Evolutionary conservation across 1,140 invertebrate genomes (phyloP), one percentile per base, ranked within the genome.

Genomic region (Muscidifurax raptorellus): DNA sequence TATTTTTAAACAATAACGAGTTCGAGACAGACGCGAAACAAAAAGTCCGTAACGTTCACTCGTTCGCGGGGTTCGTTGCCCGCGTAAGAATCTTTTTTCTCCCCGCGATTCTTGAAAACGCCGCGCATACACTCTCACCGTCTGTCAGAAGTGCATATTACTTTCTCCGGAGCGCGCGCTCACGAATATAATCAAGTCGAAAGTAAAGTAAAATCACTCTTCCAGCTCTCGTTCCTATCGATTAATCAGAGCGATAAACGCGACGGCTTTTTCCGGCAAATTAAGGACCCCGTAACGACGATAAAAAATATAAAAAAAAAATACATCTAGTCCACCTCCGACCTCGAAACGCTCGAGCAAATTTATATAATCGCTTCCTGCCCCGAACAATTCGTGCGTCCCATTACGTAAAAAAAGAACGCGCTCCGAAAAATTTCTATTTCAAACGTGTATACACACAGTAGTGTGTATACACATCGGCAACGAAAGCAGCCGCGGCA

Each of bases 341-440:
- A 32, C 76, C 25, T 64, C 36, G 72, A 72, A 72, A 69, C 13
- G 28, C 25, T 28, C 27, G 40, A 28, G 27, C 18, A 59, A 77
- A 59, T 52, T 66, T 36, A 32, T 12, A 66, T n/a, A 66, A 77
- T 75, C 72, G 47, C 47, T 77, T 77, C 75, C 72, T 36, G 44
- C n/a, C 75, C 47, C 1, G 66, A 69, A 30, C 25, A 69, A 28
- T 69, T n/a, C 4, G 25, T 15, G 25, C 27, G 7, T 1, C 22
- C 74, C n/a, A 44, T 47, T 74, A 66, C 52, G 47, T 32, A 74
- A 44, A 78, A 84, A 82, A 85, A 78, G 78, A 27, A 10, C 12
- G 28, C 66, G 66, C 52, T 59, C 36, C 64, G 36, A 47, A 81
- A 81, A 81, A 74, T 71, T 81, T 81, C 69, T 67, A 81, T 72